These are phyloP conservation scores for Ammodytes marinus DNA, from an alignment of 2,113 vertebrate species.

Conservation along the genomic window DNA sequence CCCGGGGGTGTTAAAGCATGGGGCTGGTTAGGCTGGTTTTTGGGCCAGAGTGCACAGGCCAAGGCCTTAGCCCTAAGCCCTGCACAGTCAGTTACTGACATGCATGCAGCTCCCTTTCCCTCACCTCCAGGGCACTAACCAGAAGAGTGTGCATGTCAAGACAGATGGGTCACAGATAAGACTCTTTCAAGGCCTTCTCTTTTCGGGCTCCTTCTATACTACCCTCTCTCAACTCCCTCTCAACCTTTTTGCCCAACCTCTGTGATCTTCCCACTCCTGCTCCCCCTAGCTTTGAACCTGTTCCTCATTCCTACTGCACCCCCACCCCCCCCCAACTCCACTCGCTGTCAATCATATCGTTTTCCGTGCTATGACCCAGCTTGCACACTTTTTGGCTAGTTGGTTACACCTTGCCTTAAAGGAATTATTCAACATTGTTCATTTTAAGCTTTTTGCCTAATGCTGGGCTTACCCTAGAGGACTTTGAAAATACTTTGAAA, in stretches of 20 bases:
- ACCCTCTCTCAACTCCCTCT: conserved; percentile 50
- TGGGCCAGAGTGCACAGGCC: conserved; percentile 77
- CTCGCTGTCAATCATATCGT: conserved; percentile 55
- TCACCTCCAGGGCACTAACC: conserved; percentile 67
- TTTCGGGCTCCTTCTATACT: conserved; percentile 29
- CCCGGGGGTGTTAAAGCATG: conserved; percentile 59
- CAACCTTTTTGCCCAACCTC: conserved; percentile 49
- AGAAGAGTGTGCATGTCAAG: conserved; percentile 75
- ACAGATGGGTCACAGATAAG: conserved; percentile 80
- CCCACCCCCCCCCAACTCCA: conserved; percentile 7
- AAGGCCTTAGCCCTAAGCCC: conserved; percentile 60
- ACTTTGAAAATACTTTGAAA: too few species aligned
- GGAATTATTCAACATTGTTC: too few species aligned
- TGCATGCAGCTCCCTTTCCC: conserved; percentile 48
- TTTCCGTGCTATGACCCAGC: conserved; percentile 31
- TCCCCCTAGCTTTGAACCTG: conserved; percentile 57
- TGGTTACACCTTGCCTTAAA: conserved; percentile 3
- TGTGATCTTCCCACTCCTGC: conserved; percentile 58
- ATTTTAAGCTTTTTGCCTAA: too few species aligned
- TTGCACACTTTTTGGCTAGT: conserved; percentile 11
- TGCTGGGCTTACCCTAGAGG: too few species aligned
- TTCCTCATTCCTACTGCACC: conserved; percentile 44
- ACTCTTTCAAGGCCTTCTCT: conserved; percentile 57
- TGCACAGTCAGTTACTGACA: conserved; percentile 61
- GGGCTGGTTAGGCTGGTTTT: conserved; percentile 75